Conservation (phyloP, 2,113 vertebrate species). For the Pantherophis guttatus region DNA sequence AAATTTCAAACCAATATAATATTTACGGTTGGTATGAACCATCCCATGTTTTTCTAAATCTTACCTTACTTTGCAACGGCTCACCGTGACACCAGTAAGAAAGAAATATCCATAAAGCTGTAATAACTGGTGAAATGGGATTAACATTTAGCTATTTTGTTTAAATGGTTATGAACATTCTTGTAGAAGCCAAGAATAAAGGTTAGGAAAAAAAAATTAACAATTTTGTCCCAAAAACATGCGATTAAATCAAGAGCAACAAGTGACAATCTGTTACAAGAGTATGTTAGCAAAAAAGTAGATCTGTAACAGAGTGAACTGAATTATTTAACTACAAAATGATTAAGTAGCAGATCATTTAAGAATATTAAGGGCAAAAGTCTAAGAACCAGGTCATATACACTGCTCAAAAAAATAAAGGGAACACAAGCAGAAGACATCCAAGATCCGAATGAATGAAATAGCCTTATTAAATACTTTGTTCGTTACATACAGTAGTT, state of each 20-base stretch:
- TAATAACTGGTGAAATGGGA: constrained; percentile 49
- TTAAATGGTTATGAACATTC: constrained; percentile 26
- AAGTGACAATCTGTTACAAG: constrained; percentile 21
- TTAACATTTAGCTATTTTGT: constrained; percentile 12
- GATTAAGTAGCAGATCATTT: neutral
- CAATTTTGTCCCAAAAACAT: constrained; percentile 43
- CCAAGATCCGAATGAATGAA: no score
- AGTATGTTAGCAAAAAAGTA: neutral
- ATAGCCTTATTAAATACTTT: no score
- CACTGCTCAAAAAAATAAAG: no score
- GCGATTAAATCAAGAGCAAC: constrained; percentile 20
- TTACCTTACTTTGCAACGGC: constrained; percentile 43
- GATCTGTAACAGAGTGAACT: neutral
- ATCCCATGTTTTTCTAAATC: constrained; percentile 44
- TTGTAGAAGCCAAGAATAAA: constrained; percentile 38
- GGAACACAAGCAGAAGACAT: no score
- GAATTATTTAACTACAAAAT: neutral
- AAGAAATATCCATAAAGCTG: constrained; percentile 56
- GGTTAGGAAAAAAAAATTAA: constrained; percentile 34
- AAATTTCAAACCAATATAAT: constrained; percentile 39
- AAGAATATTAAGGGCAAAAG: neutral
- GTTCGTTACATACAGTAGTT: no score
- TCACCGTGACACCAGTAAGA: constrained; percentile 46
- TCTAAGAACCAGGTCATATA: neutral
- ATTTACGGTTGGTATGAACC: constrained; percentile 45